A percentile compares a stretch with the other conserved stretches of the same genome.
Conservation (phyloP, 2,888 invertebrate species). For the Lydus trimaculatus region DNA sequence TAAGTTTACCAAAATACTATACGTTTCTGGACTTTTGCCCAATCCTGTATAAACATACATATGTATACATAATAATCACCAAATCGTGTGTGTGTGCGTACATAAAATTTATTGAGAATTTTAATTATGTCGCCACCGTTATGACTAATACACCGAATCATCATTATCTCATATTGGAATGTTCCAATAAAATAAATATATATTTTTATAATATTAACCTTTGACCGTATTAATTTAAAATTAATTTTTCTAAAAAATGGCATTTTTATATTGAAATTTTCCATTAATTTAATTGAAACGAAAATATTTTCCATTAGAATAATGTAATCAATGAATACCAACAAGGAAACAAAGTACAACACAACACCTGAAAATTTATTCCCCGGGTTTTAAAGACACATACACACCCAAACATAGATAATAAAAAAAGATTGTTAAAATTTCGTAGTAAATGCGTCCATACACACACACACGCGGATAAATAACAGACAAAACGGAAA, state of each 20-base stretch:
- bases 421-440: no score
- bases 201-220: not conserved
- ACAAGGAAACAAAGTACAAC: no score
- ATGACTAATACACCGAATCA: not conserved
- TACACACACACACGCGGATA: not conserved
- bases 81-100: no score
- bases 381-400: no score
- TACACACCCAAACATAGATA: no score
- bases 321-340: not conserved
- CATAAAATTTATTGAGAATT: not conserved
- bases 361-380: no score
- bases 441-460: no score
- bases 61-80: no score
- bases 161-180: not conserved
- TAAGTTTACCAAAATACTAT: no score
- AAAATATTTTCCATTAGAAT: no score
- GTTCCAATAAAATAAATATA: not conserved
- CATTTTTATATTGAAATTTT: not conserved
- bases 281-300: not conserved
- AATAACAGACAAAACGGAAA: slow-evolving; percentile 18
- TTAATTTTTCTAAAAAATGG: not conserved
- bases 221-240: not conserved
- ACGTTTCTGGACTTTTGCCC: no score
- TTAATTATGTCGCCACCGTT: not conserved
- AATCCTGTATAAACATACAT: no score